These are phyloP conservation scores for Neocloeon triangulifer DNA, from an alignment of 1,140 invertebrate species.

Conservation along the genomic window DNA sequence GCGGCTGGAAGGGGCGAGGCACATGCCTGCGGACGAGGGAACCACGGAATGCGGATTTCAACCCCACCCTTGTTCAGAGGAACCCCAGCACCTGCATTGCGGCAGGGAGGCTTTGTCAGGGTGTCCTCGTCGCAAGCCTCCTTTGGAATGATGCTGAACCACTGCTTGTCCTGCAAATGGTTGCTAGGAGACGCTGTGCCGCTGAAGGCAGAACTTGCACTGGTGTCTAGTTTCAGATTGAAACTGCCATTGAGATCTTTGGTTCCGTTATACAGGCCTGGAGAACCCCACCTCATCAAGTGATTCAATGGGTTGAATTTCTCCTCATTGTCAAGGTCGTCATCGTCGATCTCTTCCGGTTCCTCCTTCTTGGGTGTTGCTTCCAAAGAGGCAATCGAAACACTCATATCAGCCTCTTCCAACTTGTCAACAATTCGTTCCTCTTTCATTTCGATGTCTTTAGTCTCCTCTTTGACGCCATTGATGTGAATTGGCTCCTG, in stretches of 20 bases:
- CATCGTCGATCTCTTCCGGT: too few relatives aligned
- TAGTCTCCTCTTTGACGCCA: background rate
- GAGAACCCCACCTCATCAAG: slow-evolving; percentile 11
- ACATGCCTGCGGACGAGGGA: slow-evolving; percentile 20
- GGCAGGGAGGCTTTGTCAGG: slow-evolving; percentile 11
- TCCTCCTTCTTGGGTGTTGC: slow-evolving; percentile 1
- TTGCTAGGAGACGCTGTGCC: slow-evolving; percentile 1
- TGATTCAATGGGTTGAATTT: slow-evolving; percentile 10
- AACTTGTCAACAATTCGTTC: background rate
- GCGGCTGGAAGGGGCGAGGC: slow-evolving; percentile 3
- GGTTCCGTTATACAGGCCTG: slow-evolving; percentile 18
- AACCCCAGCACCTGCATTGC: slow-evolving; percentile 14
- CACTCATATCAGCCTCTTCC: background rate
- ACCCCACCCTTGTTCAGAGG: too few relatives aligned
- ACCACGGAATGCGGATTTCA: slow-evolving; percentile 33
- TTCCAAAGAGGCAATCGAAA: background rate
- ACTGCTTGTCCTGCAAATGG: slow-evolving; percentile 21
- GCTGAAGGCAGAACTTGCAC: background rate
- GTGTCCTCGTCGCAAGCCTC: slow-evolving; percentile 32
- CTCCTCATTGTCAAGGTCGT: slow-evolving; percentile 9
- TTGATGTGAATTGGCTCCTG: slow-evolving; percentile 3
- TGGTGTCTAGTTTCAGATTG: slow-evolving; percentile 2
- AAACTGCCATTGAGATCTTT: slow-evolving; percentile 21
- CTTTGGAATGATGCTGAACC: slow-evolving; percentile 36
- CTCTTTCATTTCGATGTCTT: background rate